Conservation (phyloP, 2,113 vertebrate species). For the Atlantisia rogersi region DNA sequence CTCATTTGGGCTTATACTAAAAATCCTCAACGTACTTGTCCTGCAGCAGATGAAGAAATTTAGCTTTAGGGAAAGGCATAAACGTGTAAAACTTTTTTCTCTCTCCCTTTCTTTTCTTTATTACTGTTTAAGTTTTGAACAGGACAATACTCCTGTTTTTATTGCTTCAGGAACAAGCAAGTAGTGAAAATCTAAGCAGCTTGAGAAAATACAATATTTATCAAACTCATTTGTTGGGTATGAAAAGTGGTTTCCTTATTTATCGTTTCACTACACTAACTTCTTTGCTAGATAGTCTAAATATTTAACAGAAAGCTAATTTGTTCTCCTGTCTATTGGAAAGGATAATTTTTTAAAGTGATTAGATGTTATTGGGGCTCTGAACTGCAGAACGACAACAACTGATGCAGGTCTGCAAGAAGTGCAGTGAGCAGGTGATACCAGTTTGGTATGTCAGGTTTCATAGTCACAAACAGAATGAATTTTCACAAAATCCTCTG, state of each 20-base stretch:
- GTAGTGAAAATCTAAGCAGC: constrained; percentile 15
- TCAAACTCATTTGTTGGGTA: not conserved
- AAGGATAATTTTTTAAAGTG: not conserved
- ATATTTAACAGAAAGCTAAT: constrained; percentile 29
- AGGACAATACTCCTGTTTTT: constrained; percentile 3
- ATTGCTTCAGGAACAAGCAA: not conserved
- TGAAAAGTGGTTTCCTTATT: not conserved
- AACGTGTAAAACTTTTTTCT: not conserved
- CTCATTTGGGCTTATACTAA: not conserved
- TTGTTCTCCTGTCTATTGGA: not conserved
- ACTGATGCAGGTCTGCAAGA: no score
- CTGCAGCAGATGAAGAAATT: not conserved
- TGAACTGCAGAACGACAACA: not conserved
- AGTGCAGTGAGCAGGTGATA: no score
- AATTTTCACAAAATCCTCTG: not conserved
- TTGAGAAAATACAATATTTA: constrained; percentile 16
- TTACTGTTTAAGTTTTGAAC: not conserved
- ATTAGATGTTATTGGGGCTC: not conserved
- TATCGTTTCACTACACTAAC: not conserved
- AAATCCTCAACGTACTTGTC: not conserved
- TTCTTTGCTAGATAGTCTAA: not conserved
- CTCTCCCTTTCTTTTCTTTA: accelerated
- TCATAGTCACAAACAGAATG: not conserved
- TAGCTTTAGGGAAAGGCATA: not conserved
- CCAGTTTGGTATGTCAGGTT: not conserved